These are phyloP conservation scores for Rousettus leschenaultii DNA, from an alignment of 2,113 vertebrate genomes.

Conservation along the genomic window DNA sequence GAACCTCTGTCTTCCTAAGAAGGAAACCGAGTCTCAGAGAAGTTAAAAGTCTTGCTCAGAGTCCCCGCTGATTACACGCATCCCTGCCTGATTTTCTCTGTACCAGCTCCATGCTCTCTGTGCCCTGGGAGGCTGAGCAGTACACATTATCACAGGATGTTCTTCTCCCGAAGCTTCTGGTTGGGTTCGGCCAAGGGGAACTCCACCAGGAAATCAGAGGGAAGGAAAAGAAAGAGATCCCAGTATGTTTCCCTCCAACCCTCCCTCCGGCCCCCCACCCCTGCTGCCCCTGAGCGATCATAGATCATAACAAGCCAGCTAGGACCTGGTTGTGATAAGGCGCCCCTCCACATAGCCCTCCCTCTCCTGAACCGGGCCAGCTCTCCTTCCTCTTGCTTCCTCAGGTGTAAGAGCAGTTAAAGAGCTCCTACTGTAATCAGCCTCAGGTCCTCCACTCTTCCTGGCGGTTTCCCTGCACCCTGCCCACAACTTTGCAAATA, in stretches of 20 bases:
- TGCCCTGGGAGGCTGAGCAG: neutral
- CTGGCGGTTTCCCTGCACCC: rapidly evolving
- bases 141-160: neutral
- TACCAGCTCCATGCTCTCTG: rapidly evolving
- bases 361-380: neutral
- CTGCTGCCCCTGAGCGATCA: too few species aligned
- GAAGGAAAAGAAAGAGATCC: neutral
- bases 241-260: neutral
- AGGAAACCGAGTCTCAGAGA: neutral
- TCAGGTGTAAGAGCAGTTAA: rapidly evolving
- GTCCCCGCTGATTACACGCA: neutral
- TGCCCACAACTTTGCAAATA: too few species aligned
- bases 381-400: neutral
- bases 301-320: rapidly evolving
- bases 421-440: rapidly evolving
- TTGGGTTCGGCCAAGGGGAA: neutral
- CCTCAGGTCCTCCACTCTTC: neutral
- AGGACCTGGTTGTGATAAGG: neutral
- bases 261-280: too few species aligned
- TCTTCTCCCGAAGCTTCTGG: neutral
- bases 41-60: neutral
- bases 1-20: neutral
- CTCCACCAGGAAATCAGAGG: neutral
- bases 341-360: neutral
- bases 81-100: neutral